phyloP scores from a whole-genome alignment of 2,113 vertebrate species.

The Vicugna pacos region DNA sequence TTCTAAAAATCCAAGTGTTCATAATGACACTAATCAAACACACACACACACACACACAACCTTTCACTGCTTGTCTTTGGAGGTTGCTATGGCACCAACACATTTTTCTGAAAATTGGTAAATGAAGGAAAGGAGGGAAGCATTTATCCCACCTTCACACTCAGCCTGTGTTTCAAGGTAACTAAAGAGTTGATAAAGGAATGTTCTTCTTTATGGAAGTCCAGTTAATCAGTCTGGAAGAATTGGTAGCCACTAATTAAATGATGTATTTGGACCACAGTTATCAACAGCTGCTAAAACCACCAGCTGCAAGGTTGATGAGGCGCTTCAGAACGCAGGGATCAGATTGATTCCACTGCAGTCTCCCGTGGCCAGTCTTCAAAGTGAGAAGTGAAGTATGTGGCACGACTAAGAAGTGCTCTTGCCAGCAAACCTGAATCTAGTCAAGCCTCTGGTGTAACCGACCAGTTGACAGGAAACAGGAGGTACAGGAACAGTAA shows the following conservation, averaged over 20 bases:
- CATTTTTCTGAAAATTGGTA: neutral
- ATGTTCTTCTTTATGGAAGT: neutral
- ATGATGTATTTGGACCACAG: neutral
- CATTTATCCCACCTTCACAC: neutral
- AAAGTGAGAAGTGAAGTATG: neutral
- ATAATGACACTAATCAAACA: neutral
- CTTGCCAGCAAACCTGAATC: neutral
- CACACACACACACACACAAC: neutral
- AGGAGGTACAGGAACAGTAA: neutral
- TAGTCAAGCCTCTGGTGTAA: neutral
- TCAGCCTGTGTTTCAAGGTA: neutral
- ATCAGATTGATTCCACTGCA: neutral
- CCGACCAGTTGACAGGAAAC: neutral
- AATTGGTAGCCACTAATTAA: neutral
- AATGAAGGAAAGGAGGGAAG: neutral
- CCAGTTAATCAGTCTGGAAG: neutral
- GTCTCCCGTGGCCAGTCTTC: neutral
- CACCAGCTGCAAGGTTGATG: neutral
- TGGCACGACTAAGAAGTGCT: neutral
- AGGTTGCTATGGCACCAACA: neutral
- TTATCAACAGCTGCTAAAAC: neutral
- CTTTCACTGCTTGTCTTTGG: neutral
- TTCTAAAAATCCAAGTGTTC: neutral
- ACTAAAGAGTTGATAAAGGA: neutral
- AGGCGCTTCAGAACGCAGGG: neutral